Evolutionary conservation across 2,797 vertebrate species (phyloP).

Genomic region (Cottoperca gobio): DNA sequence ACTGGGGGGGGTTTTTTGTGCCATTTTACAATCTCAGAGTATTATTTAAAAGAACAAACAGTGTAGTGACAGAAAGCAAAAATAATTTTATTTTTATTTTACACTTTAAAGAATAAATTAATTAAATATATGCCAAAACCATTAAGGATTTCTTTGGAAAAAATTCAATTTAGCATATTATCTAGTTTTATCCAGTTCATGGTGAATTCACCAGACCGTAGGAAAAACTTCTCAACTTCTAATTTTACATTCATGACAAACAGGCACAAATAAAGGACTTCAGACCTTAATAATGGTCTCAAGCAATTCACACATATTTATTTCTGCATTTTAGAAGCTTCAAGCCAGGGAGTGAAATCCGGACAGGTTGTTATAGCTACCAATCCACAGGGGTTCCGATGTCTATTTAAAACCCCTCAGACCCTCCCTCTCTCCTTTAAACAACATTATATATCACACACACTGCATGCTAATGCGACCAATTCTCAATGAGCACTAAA

Average conservation of each 20-base stretch:
- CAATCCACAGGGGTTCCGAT: slow-evolving; percentile 90
- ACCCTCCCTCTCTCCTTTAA: slow-evolving; percentile 86
- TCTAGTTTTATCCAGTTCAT: background rate
- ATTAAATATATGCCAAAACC: background rate
- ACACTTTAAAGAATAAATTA: background rate
- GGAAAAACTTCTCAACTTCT: slow-evolving; percentile 22
- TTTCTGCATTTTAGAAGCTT: slow-evolving; percentile 90
- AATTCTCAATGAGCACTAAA: slow-evolving; percentile 91
- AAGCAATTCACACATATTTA: slow-evolving; percentile 85
- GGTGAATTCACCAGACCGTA: background rate
- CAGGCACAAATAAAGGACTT: slow-evolving; percentile 53
- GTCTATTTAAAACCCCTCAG: slow-evolving; percentile 90
- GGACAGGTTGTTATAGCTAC: slow-evolving; percentile 96
- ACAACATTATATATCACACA: slow-evolving; percentile 90
- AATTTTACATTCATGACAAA: slow-evolving; percentile 60
- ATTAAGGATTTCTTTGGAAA: background rate
- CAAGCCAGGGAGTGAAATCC: slow-evolving; percentile 91
- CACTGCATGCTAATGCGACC: slow-evolving; percentile 87
- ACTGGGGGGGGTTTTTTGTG: background rate
- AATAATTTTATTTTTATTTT: background rate
- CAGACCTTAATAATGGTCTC: slow-evolving; percentile 65
- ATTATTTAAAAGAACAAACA: background rate
- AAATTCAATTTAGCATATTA: background rate
- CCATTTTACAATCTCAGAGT: background rate
- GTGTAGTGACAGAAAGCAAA: background rate